Evolutionary conservation across 1,140 invertebrate genomes (phyloP).

Genomic region (Palaemon carinicauda): DNA sequence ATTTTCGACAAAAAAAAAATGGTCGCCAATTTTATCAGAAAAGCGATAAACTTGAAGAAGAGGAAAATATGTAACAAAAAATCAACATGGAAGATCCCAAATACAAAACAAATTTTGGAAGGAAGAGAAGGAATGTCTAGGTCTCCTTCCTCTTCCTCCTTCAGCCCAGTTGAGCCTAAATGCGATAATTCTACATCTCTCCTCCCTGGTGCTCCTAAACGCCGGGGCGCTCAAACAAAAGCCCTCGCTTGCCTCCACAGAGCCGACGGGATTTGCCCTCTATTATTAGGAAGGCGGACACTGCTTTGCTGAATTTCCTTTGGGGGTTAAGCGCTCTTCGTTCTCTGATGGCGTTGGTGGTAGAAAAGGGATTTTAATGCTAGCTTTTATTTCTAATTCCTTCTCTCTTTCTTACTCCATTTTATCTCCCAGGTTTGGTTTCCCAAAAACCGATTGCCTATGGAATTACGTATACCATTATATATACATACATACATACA

Average conservation of each 20-base stretch:
- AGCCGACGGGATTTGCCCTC: constrained; percentile 27
- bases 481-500: not conserved
- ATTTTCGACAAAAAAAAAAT: no score
- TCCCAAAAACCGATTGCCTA: not conserved
- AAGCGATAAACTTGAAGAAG: no score
- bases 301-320: constrained; percentile 35
- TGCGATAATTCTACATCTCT: not conserved
- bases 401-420: not conserved
- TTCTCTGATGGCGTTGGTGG: no score
- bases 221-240: constrained; percentile 12
- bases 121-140: no score
- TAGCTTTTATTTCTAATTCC: not conserved
- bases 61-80: no score
- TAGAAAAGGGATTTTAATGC: no score
- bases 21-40: no score
- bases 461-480: not conserved
- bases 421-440: not conserved
- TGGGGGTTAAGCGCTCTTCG: not conserved
- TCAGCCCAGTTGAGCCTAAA: no score
- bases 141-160: no score
- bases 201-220: constrained; percentile 30
- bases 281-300: constrained; percentile 28
- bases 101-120: no score
- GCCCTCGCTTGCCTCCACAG: not conserved
- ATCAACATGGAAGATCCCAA: no score